Conservation (phyloP, 2,113 vertebrate species). For the Ammodytes marinus region DNA sequence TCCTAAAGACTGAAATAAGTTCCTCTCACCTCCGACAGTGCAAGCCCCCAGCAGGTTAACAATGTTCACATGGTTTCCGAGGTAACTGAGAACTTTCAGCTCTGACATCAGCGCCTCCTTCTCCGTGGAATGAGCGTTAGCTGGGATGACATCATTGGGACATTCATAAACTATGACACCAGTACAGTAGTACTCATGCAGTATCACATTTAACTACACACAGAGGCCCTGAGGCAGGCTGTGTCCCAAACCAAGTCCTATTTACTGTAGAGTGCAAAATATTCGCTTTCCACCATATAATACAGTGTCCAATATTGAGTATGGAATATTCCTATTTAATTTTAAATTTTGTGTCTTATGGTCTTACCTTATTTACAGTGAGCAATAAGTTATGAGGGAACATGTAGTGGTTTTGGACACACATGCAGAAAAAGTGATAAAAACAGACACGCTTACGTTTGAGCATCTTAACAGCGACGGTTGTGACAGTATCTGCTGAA, state of each 20-base stretch:
- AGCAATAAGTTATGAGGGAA: not conserved
- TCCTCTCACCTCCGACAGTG: constrained; percentile 90
- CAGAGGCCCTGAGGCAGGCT: not conserved
- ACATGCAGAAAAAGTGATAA: not conserved
- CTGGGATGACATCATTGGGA: constrained; percentile 77
- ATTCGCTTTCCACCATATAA: not conserved
- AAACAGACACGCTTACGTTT: constrained; percentile 88
- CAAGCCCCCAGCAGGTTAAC: constrained; percentile 96
- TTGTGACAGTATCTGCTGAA: constrained; percentile 90
- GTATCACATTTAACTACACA: constrained; percentile 10
- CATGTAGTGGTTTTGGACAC: not conserved
- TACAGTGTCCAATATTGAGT: not conserved
- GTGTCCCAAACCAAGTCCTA: not conserved
- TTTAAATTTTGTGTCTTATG: not conserved
- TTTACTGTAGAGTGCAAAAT: too few species aligned
- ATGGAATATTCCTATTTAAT: not conserved
- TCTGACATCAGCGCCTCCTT: constrained; percentile 98
- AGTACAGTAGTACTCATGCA: too few species aligned
- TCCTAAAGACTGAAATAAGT: not conserved
- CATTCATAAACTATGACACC: constrained; percentile 18
- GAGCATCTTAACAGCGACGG: constrained; percentile 98
- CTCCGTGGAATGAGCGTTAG: constrained; percentile 94
- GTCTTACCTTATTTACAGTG: not conserved
- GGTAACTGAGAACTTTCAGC: constrained; percentile 96
- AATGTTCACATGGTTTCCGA: constrained; percentile 96